Base-by-base conservation (phyloP, 2,797 vertebrate genomes). In the Fistularia commersonii region DNA sequence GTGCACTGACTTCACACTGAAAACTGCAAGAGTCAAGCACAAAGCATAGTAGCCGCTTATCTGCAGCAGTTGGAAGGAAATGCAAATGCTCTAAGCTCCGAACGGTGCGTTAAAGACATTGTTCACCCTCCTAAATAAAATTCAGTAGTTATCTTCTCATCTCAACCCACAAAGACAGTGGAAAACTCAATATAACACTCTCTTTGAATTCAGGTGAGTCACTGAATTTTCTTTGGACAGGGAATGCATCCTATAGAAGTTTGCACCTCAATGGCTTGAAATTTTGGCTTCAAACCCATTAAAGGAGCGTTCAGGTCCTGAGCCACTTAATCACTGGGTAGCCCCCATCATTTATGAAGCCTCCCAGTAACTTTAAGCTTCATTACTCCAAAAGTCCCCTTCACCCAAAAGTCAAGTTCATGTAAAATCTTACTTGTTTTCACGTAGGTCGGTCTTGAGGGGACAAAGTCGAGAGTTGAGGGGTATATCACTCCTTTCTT, bases 401-500 rank as follows among this genome's bases (percentile, higher is more conserved):
- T 41, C 8, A 49, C 14, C 8, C 49, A 12, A 42, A 57, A 40
- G 13, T 14, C 33, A 12, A 3, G 49, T 23, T 23, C 23, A 23
- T 23, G 4, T 23, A 23, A 53, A 36, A 45, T 85, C 91, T 91
- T 88, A 91, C 95, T 91, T 85, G 91, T 74, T 79, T 93, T 93
- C 54, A 86, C 87, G 15, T 84, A 80, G 61, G 86, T 81, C 3
- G 83, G 90, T 86, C 90, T 93, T 62, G 92, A 79, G 32, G 93
- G 82, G 46, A 90, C 84, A 33, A 91, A 96, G 81, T 93, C 93
- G 72, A 98, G 92, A 36, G 84, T 86, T 0, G 93, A 87, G 0
- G 96, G 97, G 53, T 98, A 98, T 58, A 91, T 92, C 38, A 94
- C 90, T 44, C 94, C 96, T 89, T 92, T 98, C 82, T 93, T 93